Evolutionary conservation across 2,888 invertebrate species (phyloP).

Genomic region (Andricus curvator): DNA sequence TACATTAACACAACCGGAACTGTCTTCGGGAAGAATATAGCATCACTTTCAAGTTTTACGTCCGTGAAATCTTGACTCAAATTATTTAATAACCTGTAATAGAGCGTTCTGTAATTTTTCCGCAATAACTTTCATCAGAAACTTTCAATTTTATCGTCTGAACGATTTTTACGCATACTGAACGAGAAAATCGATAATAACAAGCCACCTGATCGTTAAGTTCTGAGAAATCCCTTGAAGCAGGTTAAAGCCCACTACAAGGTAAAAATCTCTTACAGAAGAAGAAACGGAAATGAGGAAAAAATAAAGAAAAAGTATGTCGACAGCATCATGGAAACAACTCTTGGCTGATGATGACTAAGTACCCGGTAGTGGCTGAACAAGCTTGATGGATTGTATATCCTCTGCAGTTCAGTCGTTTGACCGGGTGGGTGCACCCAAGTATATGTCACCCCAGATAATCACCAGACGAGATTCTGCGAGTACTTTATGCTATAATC

Average conservation of each 20-base stretch:
- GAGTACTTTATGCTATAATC: slow-evolving; percentile 64
- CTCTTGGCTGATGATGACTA: background rate
- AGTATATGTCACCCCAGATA: slow-evolving; percentile 46
- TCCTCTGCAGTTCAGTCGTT: slow-evolving; percentile 10
- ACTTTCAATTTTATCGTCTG: background rate
- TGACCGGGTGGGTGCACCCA: slow-evolving; percentile 8
- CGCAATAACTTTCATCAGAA: background rate
- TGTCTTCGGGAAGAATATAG: slow-evolving; percentile 11
- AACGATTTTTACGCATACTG: background rate
- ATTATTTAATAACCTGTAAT: slow-evolving; percentile 29
- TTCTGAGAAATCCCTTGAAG: background rate
- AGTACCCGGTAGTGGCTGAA: background rate
- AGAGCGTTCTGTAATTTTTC: slow-evolving; percentile 17
- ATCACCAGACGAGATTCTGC: slow-evolving; percentile 42
- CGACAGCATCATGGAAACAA: background rate
- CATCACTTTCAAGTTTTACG: slow-evolving; percentile 14
- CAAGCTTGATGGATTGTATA: background rate
- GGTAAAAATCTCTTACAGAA: background rate
- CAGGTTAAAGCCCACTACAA: background rate
- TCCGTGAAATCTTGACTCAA: slow-evolving; percentile 23
- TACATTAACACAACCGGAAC: slow-evolving; percentile 25
- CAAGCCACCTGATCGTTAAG: background rate
- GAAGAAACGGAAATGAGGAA: background rate
- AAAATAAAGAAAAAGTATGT: background rate
- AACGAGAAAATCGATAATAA: slow-evolving; percentile 19